Evolutionary conservation across 2,113 vertebrate genomes (phyloP).

Genomic region (Microcebus griseorufus): DNA sequence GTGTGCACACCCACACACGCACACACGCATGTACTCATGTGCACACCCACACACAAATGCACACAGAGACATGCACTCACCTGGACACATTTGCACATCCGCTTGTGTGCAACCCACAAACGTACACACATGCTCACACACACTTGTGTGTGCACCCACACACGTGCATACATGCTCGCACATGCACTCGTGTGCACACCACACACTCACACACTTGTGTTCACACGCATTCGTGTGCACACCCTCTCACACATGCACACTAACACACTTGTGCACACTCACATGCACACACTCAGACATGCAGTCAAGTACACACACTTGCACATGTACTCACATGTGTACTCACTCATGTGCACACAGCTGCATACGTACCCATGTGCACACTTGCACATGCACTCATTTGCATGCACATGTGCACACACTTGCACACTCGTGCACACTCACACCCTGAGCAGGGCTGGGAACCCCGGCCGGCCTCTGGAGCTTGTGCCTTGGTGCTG

Average conservation of each 20-base stretch:
- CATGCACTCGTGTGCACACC: no score
- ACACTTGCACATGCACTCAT: background rate
- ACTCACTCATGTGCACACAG: no score
- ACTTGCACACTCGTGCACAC: background rate
- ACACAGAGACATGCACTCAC: background rate
- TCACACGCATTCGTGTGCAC: no score
- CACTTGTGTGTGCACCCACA: no score
- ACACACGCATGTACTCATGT: background rate
- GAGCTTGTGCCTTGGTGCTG: background rate
- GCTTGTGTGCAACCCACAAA: no score
- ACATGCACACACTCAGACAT: background rate
- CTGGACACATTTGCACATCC: background rate
- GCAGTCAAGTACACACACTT: background rate
- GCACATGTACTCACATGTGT: background rate
- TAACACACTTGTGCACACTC: background rate
- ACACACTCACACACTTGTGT: no score
- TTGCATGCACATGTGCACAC: background rate
- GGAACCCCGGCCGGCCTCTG: fast-evolving
- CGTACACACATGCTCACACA: no score
- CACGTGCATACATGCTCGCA: no score
- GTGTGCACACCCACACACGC: background rate
- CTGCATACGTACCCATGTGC: background rate
- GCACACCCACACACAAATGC: no score
- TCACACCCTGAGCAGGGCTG: no score
- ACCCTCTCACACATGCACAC: no score